Percentiles rank a stretch among this genome's conserved stretches.
phyloP scores from a whole-genome alignment of 1,140 invertebrate species.

The Macrobrachium rosenbergii region DNA sequence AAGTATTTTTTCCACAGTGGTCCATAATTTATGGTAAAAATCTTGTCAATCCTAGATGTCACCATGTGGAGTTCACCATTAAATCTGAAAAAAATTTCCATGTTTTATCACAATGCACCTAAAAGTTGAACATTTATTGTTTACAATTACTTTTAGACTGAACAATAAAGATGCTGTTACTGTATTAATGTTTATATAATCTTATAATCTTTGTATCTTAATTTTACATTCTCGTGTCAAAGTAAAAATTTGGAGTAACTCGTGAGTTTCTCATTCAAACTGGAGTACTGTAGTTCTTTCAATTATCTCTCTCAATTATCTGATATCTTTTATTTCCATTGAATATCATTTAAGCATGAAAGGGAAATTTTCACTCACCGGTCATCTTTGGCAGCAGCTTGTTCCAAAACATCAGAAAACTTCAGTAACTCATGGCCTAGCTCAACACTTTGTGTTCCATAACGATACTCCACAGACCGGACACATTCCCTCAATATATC shows the following conservation, averaged over 20 bases:
- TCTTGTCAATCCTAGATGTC: slow-evolving; percentile 37
- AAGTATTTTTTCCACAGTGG: slow-evolving; percentile 50
- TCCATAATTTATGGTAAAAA: slow-evolving; percentile 56
- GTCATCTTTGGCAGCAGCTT: slow-evolving; percentile 1
- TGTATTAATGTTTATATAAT: neutral
- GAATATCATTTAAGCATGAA: neutral
- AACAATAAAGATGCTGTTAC: neutral
- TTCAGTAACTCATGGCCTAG: slow-evolving; percentile 49
- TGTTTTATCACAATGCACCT: too few relatives aligned
- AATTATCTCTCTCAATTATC: neutral
- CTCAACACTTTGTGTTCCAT: slow-evolving; percentile 47
- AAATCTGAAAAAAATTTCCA: slow-evolving; percentile 26
- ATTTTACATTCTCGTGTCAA: neutral
- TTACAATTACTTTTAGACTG: slow-evolving; percentile 1
- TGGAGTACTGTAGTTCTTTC: neutral
- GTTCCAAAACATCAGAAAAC: slow-evolving; percentile 43
- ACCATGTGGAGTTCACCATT: slow-evolving; percentile 28
- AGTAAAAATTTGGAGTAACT: neutral
- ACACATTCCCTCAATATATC: slow-evolving; percentile 29
- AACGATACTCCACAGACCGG: slow-evolving; percentile 18
- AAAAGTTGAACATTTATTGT: neutral
- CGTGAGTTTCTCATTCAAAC: neutral
- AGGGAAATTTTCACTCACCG: neutral
- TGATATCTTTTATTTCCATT: neutral
- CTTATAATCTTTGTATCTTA: neutral